These are phyloP conservation scores for Petrocephalus sullivani DNA, from an alignment of 2,797 vertebrate genomes.

Conservation along the genomic window DNA sequence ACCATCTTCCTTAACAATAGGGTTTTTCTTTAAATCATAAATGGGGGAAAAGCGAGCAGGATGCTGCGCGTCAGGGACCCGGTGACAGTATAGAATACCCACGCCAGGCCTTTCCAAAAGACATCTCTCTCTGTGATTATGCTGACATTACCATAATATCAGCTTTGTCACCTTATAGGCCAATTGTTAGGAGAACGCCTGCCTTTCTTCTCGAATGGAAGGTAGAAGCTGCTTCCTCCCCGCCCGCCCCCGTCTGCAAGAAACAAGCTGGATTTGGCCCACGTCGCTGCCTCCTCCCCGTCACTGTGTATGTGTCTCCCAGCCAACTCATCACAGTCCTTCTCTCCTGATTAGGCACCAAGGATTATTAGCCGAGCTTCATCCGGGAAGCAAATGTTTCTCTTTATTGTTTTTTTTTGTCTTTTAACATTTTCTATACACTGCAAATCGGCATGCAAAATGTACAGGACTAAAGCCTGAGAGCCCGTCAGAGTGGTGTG, in stretches of 20 bases:
- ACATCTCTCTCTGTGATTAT: slow-evolving; percentile 58
- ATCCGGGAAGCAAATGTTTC: slow-evolving; percentile 69
- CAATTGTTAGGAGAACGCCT: slow-evolving; percentile 53
- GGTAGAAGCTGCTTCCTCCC: slow-evolving; percentile 51
- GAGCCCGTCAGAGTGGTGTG: neutral
- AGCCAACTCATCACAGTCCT: slow-evolving; percentile 74
- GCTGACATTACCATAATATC: slow-evolving; percentile 65
- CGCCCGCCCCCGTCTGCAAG: slow-evolving; percentile 54
- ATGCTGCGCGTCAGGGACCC: slow-evolving; percentile 33
- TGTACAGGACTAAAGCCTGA: slow-evolving; percentile 42
- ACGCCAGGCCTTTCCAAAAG: slow-evolving; percentile 49
- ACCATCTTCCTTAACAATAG: slow-evolving; percentile 24
- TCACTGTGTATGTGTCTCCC: slow-evolving; percentile 69
- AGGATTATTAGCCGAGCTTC: slow-evolving; percentile 89
- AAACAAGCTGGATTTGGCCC: slow-evolving; percentile 78
- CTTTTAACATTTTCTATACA: slow-evolving; percentile 34
- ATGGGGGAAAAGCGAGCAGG: neutral
- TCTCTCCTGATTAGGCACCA: slow-evolving; percentile 76
- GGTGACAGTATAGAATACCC: slow-evolving; percentile 38
- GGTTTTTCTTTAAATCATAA: slow-evolving; percentile 14
- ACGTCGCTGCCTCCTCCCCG: slow-evolving; percentile 59
- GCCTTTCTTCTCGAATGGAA: slow-evolving; percentile 49
- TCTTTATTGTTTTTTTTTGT: slow-evolving; percentile 48
- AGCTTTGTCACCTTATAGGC: slow-evolving; percentile 61
- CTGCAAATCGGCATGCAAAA: slow-evolving; percentile 63